phyloP scores from a whole-genome alignment of 2,797 vertebrate genomes.

The Apogon hyalosoma region DNA sequence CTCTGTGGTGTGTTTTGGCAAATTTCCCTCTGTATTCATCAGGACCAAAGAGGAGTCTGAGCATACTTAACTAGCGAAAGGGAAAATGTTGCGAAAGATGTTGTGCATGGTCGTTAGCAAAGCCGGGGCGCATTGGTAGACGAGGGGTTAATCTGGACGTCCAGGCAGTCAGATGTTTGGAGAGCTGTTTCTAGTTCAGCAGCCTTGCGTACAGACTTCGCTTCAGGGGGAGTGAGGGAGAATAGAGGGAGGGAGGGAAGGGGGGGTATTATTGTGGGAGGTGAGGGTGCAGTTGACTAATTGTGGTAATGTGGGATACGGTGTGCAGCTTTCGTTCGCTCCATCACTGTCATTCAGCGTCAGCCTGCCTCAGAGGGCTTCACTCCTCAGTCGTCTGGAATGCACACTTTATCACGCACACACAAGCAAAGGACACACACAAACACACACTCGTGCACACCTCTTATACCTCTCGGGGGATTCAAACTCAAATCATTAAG shows the following conservation, averaged over 20 bases:
- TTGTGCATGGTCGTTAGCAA: neutral
- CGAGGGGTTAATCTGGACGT: constrained; percentile 30
- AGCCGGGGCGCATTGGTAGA: neutral
- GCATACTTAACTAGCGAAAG: neutral
- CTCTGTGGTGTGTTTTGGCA: neutral
- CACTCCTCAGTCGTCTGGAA: constrained; percentile 60
- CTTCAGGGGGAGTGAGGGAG: constrained; percentile 31
- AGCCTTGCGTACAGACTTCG: constrained; percentile 35
- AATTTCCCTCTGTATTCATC: neutral
- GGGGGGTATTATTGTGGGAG: constrained; percentile 19
- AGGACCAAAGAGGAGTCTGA: neutral
- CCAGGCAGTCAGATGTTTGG: constrained; percentile 42
- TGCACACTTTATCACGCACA: constrained; percentile 57
- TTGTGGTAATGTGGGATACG: constrained; percentile 63
- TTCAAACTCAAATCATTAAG: constrained; percentile 33
- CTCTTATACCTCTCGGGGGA: constrained; percentile 30
- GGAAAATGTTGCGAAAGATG: constrained; percentile 3
- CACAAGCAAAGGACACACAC: constrained; percentile 22
- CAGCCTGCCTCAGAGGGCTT: constrained; percentile 47
- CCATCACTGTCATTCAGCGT: constrained; percentile 50
- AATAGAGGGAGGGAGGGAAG: constrained; percentile 20
- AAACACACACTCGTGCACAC: constrained; percentile 11
- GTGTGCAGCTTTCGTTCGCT: constrained; percentile 41
- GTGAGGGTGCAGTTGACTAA: constrained; percentile 65
- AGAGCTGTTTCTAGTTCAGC: constrained; percentile 65